Evolutionary conservation across 2,797 vertebrate species (phyloP), one percentile per base, ranked within the genome.

Genomic region (Bovichtus variegatus): DNA sequence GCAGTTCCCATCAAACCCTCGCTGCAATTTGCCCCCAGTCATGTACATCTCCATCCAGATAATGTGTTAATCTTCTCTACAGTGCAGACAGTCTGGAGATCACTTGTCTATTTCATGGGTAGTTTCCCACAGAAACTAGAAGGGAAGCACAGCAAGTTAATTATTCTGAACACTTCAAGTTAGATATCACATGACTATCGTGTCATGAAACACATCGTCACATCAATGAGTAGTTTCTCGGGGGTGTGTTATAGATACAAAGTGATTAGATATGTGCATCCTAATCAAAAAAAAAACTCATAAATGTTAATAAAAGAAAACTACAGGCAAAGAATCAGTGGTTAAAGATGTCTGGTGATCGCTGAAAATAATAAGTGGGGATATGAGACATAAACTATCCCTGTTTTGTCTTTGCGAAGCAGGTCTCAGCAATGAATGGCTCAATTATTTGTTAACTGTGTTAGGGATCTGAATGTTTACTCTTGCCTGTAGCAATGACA

Each of bases 31-130:
- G 66, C 77, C 79, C 70, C 82, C 21, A 84, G 83, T 87, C 87
- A 85, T 84, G 89, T 89, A 86, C 85, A 77, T 87, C 86, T 85
- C 80, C 76, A 89, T 88, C 80, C 77, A 82, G 78, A 87, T 91
- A 86, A 89, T 84, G 83, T 87, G 81, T 81, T 91, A 88, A 92
- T 91, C 89, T 85, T 84, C 81, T 88, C 76, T 60, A 65, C 83
- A 75, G 80, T 75, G 69, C 83, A 49, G 80, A 68, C 74, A 38
- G 40, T 82, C 87, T 67, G 53, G 77, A 82, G 81, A 89, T 87
- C 75, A 54, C 81, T 84, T 88, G 83, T 91, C 89, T 86, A 90
- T 93, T 92, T 91, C 88, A 93, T 82, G 90, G 87, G 71, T 85
- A 87, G 77, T 89, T 90, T 91, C 86, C 75, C 85, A 69, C 73